Percentiles rank a stretch among this genome's conserved stretches.
Evolutionary conservation across 2,888 invertebrate species (phyloP).

Genomic region (Catocala fraxini): DNA sequence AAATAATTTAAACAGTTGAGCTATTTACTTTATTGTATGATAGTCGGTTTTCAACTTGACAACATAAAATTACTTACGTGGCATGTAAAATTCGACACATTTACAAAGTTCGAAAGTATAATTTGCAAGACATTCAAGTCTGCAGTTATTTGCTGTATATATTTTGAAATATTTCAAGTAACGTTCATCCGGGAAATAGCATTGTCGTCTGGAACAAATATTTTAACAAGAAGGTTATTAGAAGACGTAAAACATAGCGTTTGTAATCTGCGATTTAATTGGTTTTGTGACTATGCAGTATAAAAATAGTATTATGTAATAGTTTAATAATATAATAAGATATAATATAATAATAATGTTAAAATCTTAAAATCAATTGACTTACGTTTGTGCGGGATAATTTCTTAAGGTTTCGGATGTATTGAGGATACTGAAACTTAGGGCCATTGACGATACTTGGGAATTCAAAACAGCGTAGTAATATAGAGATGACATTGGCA

Average conservation of each 20-base stretch:
- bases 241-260: too few relatives aligned
- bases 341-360: too few relatives aligned
- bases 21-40: too few relatives aligned
- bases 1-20: too few relatives aligned
- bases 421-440: conserved; percentile 56
- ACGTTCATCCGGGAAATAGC: conserved; percentile 61
- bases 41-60: not conserved
- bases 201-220: conserved; percentile 59
- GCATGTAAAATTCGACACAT: conserved; percentile 66
- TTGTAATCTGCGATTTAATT: too few relatives aligned
- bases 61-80: conserved; percentile 54
- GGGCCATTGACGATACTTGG: conserved; percentile 60
- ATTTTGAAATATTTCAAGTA: conserved; percentile 59
- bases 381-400: conserved; percentile 59
- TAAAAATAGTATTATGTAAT: too few relatives aligned
- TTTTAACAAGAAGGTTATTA: not conserved
- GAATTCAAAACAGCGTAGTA: conserved; percentile 57
- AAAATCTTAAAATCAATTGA: too few relatives aligned
- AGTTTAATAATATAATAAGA: too few relatives aligned
- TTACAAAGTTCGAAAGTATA: conserved; percentile 52
- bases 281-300: too few relatives aligned
- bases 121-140: conserved; percentile 64
- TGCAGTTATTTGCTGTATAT: conserved; percentile 65
- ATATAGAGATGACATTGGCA: conserved; percentile 61
- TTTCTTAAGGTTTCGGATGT: conserved; percentile 50